phyloP scores from a whole-genome alignment of 2,888 invertebrate species.

The Agonopterix heracliana region DNA sequence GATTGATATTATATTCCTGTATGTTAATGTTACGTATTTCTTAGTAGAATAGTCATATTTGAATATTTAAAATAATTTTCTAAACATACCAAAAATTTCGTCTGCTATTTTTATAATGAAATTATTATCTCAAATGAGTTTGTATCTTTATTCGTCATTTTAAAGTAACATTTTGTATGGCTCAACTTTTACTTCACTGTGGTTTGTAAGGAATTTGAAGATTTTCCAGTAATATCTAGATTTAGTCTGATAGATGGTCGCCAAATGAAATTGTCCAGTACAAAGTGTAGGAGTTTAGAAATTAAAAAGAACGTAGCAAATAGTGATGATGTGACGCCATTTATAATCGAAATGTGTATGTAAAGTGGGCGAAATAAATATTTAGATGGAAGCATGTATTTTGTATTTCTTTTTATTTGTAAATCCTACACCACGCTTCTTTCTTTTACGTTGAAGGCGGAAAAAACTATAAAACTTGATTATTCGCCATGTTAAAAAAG shows the following conservation, averaged over 20 bases:
- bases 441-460: no score
- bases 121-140: constrained; percentile 29
- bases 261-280: constrained; percentile 65
- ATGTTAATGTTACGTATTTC: constrained; percentile 39
- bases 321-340: constrained; percentile 41
- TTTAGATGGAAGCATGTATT: constrained; percentile 50
- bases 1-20: constrained; percentile 33
- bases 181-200: constrained; percentile 11
- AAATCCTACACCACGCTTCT: no score
- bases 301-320: constrained; percentile 30
- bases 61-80: constrained; percentile 25
- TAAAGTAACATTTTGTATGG: constrained; percentile 4
- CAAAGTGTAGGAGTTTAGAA: constrained; percentile 51
- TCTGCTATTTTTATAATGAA: constrained; percentile 56
- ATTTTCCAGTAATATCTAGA: constrained; percentile 8
- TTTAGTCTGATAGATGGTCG: constrained; percentile 29
- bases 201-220: constrained; percentile 2
- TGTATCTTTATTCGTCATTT: constrained; percentile 29
- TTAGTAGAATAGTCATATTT: constrained; percentile 28
- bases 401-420: constrained; percentile 6
- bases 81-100: constrained; percentile 57
- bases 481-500: no score
- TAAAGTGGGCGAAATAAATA: constrained; percentile 59
- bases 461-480: no score
- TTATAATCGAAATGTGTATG: constrained; percentile 41